Evolutionary conservation across 2,797 vertebrate species (phyloP).

Genomic region (Anguilla obscura): DNA sequence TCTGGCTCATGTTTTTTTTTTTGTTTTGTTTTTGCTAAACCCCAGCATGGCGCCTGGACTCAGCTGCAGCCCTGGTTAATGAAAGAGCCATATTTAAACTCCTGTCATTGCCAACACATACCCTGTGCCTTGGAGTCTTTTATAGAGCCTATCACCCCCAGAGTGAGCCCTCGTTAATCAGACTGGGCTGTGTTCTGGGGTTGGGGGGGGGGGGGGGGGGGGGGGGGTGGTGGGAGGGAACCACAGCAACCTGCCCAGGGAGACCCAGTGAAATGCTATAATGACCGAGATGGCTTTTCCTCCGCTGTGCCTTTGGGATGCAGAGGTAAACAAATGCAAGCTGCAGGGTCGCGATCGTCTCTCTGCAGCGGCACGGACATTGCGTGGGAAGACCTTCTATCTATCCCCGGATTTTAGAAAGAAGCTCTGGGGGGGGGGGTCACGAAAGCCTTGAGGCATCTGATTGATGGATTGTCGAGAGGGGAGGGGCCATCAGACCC

Average conservation of each 20-base stretch:
- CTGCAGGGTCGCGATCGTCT: not conserved
- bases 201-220: no score
- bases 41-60: not conserved
- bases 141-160: not conserved
- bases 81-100: not conserved
- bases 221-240: not conserved
- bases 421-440: not conserved
- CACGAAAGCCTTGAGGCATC: not conserved
- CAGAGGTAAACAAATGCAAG: not conserved
- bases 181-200: not conserved
- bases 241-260: not conserved
- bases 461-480: not conserved
- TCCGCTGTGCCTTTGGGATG: not conserved
- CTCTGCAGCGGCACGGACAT: not conserved
- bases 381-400: not conserved
- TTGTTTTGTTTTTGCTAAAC: not conserved
- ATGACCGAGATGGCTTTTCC: not conserved
- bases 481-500: not conserved
- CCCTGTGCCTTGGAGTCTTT: not conserved
- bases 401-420: not conserved
- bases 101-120: not conserved
- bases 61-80: not conserved
- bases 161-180: not conserved
- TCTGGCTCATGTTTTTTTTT: not conserved
- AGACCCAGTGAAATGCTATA: not conserved